These are phyloP conservation scores for Glaucidium brasilianum DNA, from an alignment of 2,113 vertebrate species.

Conservation along the genomic window DNA sequence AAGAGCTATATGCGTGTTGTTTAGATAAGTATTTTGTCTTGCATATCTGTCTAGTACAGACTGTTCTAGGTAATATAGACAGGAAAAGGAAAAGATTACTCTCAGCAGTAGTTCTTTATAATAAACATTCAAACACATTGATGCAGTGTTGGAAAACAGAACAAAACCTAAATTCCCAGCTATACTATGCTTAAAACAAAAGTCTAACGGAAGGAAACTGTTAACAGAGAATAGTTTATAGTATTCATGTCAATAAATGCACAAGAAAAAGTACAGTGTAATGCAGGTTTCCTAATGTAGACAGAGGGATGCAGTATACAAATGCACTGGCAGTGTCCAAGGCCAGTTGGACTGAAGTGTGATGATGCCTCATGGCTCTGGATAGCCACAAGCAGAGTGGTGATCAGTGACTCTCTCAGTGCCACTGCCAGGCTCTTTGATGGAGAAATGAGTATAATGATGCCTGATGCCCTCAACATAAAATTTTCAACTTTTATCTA, in stretches of 20 bases:
- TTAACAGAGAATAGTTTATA: not conserved
- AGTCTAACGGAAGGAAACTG: not conserved
- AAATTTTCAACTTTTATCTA: not conserved
- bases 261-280: not conserved
- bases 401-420: not conserved
- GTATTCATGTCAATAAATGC: no score
- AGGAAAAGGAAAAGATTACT: not conserved
- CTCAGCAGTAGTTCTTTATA: not conserved
- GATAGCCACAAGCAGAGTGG: not conserved
- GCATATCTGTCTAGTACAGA: not conserved
- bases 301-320: not conserved
- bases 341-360: not conserved
- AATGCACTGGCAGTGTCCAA: not conserved
- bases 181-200: not conserved
- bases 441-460: slow-evolving; percentile 11
- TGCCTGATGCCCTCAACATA: not conserved
- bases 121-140: not conserved
- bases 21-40: not conserved
- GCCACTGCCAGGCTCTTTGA: not conserved
- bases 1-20: not conserved
- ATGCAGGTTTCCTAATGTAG: not conserved
- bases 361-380: not conserved
- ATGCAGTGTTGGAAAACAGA: not conserved
- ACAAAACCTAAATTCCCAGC: not conserved
- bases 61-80: not conserved